Base-by-base conservation (phyloP, 2,113 vertebrate species). In the Dicrurus megarhynchus region DNA sequence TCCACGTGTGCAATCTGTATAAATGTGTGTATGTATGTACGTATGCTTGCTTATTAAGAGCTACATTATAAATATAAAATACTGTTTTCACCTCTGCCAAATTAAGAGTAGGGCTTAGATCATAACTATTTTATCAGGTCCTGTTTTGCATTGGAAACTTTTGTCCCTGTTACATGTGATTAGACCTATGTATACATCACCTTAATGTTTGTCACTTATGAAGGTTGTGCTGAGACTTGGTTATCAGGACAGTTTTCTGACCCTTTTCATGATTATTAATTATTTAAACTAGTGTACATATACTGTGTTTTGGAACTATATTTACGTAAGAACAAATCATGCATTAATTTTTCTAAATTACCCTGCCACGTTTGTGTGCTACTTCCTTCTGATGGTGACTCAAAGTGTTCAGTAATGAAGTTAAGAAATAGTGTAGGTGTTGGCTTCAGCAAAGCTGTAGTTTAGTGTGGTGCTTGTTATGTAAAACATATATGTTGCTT, bases 41-140 rank as follows among this genome's bases (percentile, higher is more conserved):
- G 0, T 21, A 28, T 42, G 19, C 41, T 33, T 24, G 7, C 1
- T 11, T 65, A 7, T 11, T 68, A 41, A 76, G 18, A 80, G 32
- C 46, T 76, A 27, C 11, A 16, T 67, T 44, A 6, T 73, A 16
- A n/a, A 55, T 80, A 46, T 16, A n/a, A 67, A 67, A 77, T 52
- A 35, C 13, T 47, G 8, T 6, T 93, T 86, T 52, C 30, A 63
- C 7, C 33, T 57, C 23, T 53, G 30, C 59, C 19, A 44, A 50
- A 30, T 69, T 32, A 49, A 53, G 18, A 10, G 22, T 41, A n/a
- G 27, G 12, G 19, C 33, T 63, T 89, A 81, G 17, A 5, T 67
- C 3, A 5, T 23, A 53, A 37, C 24, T 74, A 4, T 56, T 75
- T 64, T 70, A 46, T 75, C 0, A 0, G 15, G n/a, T 79, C 5